Evolutionary conservation across 2,113 vertebrate genomes (phyloP), one percentile per base, ranked within the genome.

Genomic region (Agapornis roseicollis): DNA sequence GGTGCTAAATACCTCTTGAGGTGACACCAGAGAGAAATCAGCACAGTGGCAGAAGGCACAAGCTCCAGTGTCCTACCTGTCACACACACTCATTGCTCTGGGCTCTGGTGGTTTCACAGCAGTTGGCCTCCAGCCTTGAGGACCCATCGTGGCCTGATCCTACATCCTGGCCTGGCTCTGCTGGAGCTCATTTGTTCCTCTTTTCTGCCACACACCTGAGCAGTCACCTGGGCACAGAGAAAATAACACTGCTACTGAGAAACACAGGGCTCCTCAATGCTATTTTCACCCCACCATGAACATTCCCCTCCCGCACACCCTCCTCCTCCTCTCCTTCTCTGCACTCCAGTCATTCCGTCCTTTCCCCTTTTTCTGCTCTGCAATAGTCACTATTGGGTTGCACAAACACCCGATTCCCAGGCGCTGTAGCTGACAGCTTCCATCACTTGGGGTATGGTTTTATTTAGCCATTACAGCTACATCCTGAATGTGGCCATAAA

Each of bases 211-310:
- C 5, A 33, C 15, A 19, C 22, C 72, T 11, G 64, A 25, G 27
- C 17, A 4, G 69, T 23, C 61, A 37, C n/a, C 70, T 69, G 46
- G 1, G 13, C 35, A 88, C 53, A 88, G 79, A 88, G 94, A 90
- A 92, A 96, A 90, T 20, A 82, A 56, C 74, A 85, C 50, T n/a
- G 90, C 93, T 81, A 85, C 47, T 89, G 92, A 85, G 46, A 87
- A 90, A 84, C 17, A 14, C 88, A 74, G 86, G 69, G 77, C 90
- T 80, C 89, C 76, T 89, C n/a, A 50, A 77, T 77, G 92, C 74
- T 81, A 70, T 53, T 78, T 82, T 52, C 74, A 80, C 56, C 49
- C 55, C 70, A 42, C 80, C 66, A 56, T 55, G 89, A 68, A 66
- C 28, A 91, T 55, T 85, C 11, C 71, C 63, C 70, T 55, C 76